Conservation (phyloP, 2,113 vertebrate genomes). For the Coracopsis vasa region DNA sequence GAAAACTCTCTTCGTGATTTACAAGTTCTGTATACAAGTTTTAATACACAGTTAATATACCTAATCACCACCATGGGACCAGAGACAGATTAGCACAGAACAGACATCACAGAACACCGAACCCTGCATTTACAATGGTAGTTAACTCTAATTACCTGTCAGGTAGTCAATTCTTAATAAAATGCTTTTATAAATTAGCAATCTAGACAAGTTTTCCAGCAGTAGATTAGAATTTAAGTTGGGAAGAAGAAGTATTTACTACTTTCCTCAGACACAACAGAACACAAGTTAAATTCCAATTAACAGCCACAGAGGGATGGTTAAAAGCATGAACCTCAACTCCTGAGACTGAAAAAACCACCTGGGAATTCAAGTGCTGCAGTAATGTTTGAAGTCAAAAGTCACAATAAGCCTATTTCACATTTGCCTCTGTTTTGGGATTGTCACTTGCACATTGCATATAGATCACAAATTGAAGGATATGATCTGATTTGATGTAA, state of each 20-base stretch:
- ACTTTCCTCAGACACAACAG: neutral
- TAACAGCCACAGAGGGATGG: neutral
- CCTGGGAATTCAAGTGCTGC: neutral
- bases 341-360: neutral
- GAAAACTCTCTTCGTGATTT: neutral
- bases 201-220: neutral
- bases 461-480: neutral
- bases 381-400: neutral
- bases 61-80: rapidly evolving
- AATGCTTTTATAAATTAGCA: neutral
- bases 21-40: neutral
- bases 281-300: neutral
- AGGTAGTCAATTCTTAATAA: neutral
- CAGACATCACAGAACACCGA: neutral
- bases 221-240: neutral
- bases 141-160: neutral
- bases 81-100: neutral
- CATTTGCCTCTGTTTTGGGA: neutral
- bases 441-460: neutral
- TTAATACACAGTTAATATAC: neutral
- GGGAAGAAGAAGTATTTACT: neutral
- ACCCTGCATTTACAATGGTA: neutral
- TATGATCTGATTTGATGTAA: neutral
- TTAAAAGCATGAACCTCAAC: neutral
- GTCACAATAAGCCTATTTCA: neutral